A percentile compares a stretch with the other conserved stretches of the same genome.
Evolutionary conservation across 2,797 vertebrate species (phyloP).

Genomic region (Podarcis lilfordi): DNA sequence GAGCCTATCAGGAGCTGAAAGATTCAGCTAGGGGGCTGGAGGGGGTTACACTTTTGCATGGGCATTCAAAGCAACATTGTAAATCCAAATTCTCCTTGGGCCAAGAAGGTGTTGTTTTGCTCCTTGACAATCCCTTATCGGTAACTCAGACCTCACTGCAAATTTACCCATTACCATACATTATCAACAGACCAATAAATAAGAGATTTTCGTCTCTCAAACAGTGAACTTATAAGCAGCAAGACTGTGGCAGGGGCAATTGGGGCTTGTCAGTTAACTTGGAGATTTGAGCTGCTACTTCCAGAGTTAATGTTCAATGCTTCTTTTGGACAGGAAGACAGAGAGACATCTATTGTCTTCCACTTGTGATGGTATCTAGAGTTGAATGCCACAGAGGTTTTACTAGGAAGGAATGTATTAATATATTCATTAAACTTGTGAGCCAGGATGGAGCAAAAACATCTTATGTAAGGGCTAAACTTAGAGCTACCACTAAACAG

Average conservation of each 20-base stretch:
- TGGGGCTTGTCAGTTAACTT: slow-evolving; percentile 12
- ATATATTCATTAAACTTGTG: not conserved
- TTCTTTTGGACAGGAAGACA: not conserved
- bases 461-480: not conserved
- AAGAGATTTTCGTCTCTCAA: not conserved
- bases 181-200: slow-evolving; percentile 11
- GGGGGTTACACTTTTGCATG: not conserved
- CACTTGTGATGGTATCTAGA: not conserved
- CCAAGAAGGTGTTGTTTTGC: not conserved
- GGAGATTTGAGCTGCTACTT: not conserved
- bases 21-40: not conserved
- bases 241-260: not conserved
- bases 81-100: not conserved
- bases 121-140: not conserved
- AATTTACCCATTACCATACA: not conserved
- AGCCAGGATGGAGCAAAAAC: not conserved
- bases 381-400: not conserved
- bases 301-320: slow-evolving; percentile 3
- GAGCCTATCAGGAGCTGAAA: not conserved
- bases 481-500: not conserved
- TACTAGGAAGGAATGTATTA: not conserved
- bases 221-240: slow-evolving; percentile 6
- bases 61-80: not conserved
- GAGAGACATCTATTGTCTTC: slow-evolving; percentile 13
- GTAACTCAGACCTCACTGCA: not conserved